Evolutionary conservation across 92 coral and sea anemone genomes (phyloP).

Genomic region (Phymanthus crucifer): DNA sequence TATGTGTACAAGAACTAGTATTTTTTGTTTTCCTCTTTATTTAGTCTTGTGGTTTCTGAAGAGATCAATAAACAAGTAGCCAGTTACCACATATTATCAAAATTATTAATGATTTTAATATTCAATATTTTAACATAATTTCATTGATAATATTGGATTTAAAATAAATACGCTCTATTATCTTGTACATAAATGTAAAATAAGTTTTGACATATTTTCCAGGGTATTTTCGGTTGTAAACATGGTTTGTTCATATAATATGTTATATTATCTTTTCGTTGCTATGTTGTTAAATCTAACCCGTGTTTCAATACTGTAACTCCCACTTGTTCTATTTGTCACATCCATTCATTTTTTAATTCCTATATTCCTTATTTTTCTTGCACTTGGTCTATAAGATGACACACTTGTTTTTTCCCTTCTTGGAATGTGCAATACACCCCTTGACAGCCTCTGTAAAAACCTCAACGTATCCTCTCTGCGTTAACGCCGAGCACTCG

Average conservation of each 20-base stretch:
- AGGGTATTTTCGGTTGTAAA: background rate
- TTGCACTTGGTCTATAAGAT: constrained; percentile 41
- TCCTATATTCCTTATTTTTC: background rate
- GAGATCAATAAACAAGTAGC: background rate
- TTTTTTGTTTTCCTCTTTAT: background rate
- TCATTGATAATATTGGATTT: background rate
- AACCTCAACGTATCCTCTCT: constrained; percentile 73
- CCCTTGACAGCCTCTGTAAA: constrained; percentile 79
- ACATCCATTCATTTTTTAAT: background rate
- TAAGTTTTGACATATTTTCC: background rate
- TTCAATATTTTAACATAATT: constrained; percentile 3
- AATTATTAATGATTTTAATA: constrained; percentile 1
- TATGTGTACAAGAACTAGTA: background rate
- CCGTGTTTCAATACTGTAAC: background rate
- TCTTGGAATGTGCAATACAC: constrained; percentile 47
- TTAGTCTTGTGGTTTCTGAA: constrained; percentile 1
- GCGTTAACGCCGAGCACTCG: constrained; percentile 84
- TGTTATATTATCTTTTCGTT: too few species aligned
- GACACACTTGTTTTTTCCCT: constrained; percentile 59
- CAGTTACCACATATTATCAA: constrained; percentile 11
- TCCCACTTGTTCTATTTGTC: background rate
- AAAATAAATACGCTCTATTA: background rate
- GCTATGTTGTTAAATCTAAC: background rate
- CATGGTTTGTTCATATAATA: too few species aligned
- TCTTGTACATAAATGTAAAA: background rate